Base-by-base conservation (phyloP, 2,888 invertebrate genomes). In the Coecobrya sp. region DNA sequence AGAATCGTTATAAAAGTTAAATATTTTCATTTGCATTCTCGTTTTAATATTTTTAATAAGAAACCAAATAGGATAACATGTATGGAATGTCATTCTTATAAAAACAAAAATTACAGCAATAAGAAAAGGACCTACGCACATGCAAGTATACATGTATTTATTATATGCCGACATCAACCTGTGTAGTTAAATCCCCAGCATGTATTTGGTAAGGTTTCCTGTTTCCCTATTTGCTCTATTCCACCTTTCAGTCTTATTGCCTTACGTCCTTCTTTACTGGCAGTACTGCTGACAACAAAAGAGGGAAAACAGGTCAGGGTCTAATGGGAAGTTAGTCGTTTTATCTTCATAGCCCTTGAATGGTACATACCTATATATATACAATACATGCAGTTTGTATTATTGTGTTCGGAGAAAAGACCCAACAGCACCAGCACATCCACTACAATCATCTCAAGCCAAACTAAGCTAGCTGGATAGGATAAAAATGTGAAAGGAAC, bases 271-370 rank as follows among this genome's bases (percentile, higher is more conserved):
- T 81, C 55, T 62, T 25, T 62, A 4, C 62, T 10, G 3, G 7
- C 19, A 27, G 27, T 22, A 30, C 36, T 81, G 81, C 8, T 55
- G 81, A 19, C 55, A 81, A 55, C 81, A 79, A 55, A 81, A 81
- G 76, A 81, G 81, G 19, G 25, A 84, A 84, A 84, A 22, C 84
- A 65, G 84, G 84, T 84, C 84, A 84, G 84, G 84, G 84, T 62
- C 84, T 84, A 76, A 55, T n/a, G 10, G 19, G 70, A 70, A 30
- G 70, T 76, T 76, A 30, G 22, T 1, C 11, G 52, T 11, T 52
- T 79, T 25, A 79, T 55, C 55, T 55, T 55, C 13, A 5, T 4
- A 3, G n/a, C 13, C 19, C 65, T 4, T 30, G 27, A 70, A 70
- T 70, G 36, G 70, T 27, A 30, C n/a, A n/a, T n/a, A n/a, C 36